Evolutionary conservation across 2,888 invertebrate species (phyloP).

Genomic region (Ernsta delagoae): DNA sequence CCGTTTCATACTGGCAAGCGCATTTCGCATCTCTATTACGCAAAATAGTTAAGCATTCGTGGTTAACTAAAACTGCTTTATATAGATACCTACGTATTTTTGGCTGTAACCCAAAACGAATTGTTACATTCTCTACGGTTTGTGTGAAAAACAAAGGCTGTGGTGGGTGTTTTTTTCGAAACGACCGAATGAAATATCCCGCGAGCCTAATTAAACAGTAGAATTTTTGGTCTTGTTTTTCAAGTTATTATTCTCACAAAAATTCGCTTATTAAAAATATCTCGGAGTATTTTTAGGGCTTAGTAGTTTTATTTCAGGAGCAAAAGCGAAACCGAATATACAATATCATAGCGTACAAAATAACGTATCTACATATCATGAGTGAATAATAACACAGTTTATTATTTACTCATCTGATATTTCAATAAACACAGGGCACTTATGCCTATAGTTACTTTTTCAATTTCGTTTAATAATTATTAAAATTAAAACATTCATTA

Average conservation of each 20-base stretch:
- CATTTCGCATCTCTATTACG: constrained; percentile 36
- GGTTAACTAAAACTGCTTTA: constrained; percentile 36
- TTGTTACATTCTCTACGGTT: constrained; percentile 32
- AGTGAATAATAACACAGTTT: too few relatives aligned
- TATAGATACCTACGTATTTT: constrained; percentile 18
- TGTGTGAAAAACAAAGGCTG: constrained; percentile 28
- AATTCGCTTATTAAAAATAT: neutral
- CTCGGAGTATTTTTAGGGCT: neutral
- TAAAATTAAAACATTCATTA: too few relatives aligned
- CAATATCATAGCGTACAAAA: too few relatives aligned
- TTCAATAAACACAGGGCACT: too few relatives aligned
- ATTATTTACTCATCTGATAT: too few relatives aligned
- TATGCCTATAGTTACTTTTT: too few relatives aligned
- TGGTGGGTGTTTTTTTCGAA: constrained; percentile 16
- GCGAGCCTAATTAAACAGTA: constrained; percentile 31
- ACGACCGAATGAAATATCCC: constrained; percentile 20
- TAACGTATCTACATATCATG: too few relatives aligned
- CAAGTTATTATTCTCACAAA: constrained; percentile 5
- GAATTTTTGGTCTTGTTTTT: constrained; percentile 20
- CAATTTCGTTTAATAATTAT: too few relatives aligned
- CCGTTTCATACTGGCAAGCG: constrained; percentile 22
- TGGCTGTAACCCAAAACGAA: constrained; percentile 33
- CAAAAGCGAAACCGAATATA: too few relatives aligned
- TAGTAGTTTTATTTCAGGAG: too few relatives aligned
- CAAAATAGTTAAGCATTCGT: constrained; percentile 34